phyloP scores from a whole-genome alignment of 1,140 invertebrate species.

The Nephila pilipes region DNA sequence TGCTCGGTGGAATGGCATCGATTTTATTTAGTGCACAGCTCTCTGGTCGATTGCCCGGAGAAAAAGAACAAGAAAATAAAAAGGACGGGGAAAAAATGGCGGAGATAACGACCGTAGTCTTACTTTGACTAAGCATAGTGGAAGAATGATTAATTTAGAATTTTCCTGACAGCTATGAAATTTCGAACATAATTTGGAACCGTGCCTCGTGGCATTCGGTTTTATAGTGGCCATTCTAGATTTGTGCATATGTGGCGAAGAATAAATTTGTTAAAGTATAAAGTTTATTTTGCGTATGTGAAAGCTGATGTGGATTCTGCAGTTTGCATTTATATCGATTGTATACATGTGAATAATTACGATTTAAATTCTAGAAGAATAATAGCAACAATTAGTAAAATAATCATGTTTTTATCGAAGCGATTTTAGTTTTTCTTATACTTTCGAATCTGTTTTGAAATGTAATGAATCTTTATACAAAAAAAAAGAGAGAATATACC shows the following conservation, averaged over 20 bases:
- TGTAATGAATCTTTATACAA: too few species aligned
- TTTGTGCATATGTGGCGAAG: not conserved
- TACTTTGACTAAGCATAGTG: slow-evolving; percentile 10
- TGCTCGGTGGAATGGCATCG: not conserved
- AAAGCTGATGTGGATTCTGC: not conserved
- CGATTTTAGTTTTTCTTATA: too few species aligned
- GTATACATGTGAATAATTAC: too few species aligned
- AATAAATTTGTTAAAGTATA: not conserved
- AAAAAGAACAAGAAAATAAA: not conserved
- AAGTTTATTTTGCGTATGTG: not conserved
- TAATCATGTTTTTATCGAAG: too few species aligned
- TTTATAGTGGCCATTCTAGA: not conserved
- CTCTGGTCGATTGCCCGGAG: slow-evolving; percentile 22
- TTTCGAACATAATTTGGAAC: slow-evolving; percentile 33
- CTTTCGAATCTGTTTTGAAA: too few species aligned
- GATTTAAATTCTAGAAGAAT: too few species aligned
- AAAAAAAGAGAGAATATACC: too few species aligned
- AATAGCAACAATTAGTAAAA: too few species aligned
- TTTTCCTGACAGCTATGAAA: slow-evolving; percentile 28
- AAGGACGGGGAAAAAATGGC: not conserved
- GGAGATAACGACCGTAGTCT: not conserved
- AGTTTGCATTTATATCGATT: not conserved
- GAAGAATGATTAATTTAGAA: slow-evolving; percentile 27
- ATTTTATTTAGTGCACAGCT: slow-evolving; percentile 23
- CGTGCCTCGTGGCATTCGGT: not conserved